Conservation (phyloP, 1,140 invertebrate genomes). For the Eriosoma lanigerum region DNA sequence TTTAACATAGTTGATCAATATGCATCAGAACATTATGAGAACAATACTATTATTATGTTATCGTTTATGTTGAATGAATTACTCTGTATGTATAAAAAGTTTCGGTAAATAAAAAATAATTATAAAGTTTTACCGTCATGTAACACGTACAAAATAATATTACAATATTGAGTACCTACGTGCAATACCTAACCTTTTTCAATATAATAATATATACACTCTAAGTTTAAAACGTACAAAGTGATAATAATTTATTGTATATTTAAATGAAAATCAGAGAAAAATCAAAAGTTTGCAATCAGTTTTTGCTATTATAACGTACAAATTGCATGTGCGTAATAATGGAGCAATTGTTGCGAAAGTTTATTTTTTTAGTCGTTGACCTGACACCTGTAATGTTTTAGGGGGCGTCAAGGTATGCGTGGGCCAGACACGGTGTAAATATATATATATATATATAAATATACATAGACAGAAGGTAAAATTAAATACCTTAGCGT, state of each 20-base stretch:
- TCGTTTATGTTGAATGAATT: too few species aligned
- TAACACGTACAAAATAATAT: too few species aligned
- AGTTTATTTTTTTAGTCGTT: constrained; percentile 39
- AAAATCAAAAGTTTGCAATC: constrained; percentile 12
- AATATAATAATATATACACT: too few species aligned
- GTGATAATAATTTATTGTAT: neutral
- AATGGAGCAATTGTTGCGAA: constrained; percentile 19
- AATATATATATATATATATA: neutral
- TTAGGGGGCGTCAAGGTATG: constrained; percentile 14
- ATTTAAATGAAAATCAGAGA: neutral
- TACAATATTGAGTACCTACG: too few species aligned
- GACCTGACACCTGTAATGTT: constrained; percentile 43
- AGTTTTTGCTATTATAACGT: constrained; percentile 1
- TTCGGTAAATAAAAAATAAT: too few species aligned
- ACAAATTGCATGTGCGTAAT: constrained; percentile 29
- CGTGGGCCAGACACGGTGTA: neutral
- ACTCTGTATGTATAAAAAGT: too few species aligned
- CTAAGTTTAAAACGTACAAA: too few species aligned
- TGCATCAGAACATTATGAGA: too few species aligned
- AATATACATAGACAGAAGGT: neutral
- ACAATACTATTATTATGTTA: too few species aligned
- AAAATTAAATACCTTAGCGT: constrained; percentile 30
- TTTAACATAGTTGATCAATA: too few species aligned
- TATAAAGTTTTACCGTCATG: too few species aligned
- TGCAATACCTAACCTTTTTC: too few species aligned